These are phyloP conservation scores for Crepidodera aurea DNA, from an alignment of 2,888 invertebrate genomes.

Conservation along the genomic window DNA sequence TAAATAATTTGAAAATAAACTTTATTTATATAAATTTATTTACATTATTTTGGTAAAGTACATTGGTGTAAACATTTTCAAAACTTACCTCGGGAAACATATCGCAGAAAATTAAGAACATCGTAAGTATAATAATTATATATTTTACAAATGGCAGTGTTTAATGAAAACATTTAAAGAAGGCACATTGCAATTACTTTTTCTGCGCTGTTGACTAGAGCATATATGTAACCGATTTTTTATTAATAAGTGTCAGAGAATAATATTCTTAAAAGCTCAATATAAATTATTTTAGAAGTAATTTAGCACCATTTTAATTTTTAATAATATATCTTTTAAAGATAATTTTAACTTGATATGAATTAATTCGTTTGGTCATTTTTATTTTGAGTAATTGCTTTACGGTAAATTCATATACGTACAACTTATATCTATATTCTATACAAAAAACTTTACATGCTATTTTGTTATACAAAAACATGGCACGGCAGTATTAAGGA, in stretches of 20 bases:
- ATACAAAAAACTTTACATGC: conserved; percentile 60
- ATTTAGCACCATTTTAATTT: conserved; percentile 29
- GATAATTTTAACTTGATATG: conserved; percentile 23
- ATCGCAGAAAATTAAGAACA: conserved; percentile 33
- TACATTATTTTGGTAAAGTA: conserved; percentile 30
- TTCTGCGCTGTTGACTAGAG: conserved; percentile 50
- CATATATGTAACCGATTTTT: conserved; percentile 35
- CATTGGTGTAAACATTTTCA: conserved; percentile 20
- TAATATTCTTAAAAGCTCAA: conserved; percentile 4
- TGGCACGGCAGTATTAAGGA: conserved; percentile 60
- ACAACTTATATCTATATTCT: conserved; percentile 57
- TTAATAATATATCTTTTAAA: conserved; percentile 13
- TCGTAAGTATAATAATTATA: conserved; percentile 40
- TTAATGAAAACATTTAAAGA: conserved; percentile 40
- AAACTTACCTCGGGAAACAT: conserved; percentile 14
- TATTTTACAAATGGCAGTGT: conserved; percentile 61
- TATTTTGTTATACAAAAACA: conserved; percentile 52
- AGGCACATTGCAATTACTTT: conserved; percentile 23
- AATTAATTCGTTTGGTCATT: conserved; percentile 25
- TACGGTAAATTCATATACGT: conserved; percentile 45
- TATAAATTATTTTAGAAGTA: conserved; percentile 10
- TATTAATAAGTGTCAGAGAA: conserved; percentile 8
- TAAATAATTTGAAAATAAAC: conserved; percentile 31
- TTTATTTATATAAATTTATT: conserved; percentile 34
- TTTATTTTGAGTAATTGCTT: conserved; percentile 21